Evolutionary conservation across 2,797 vertebrate genomes (phyloP).

Genomic region (Parauchenoglanis punctatus): DNA sequence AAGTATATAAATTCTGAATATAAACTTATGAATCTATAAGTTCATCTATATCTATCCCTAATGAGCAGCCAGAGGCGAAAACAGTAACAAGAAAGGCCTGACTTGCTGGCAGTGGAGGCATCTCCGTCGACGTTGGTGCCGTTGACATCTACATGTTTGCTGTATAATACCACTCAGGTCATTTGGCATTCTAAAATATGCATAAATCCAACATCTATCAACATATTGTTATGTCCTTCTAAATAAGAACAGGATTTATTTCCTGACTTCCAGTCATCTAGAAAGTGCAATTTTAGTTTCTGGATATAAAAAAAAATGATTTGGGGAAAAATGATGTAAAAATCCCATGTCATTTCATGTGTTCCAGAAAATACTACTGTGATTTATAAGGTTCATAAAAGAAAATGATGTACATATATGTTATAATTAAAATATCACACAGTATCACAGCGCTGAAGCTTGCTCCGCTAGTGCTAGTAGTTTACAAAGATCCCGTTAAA

Average conservation of each 20-base stretch:
- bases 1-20: too few relatives aligned
- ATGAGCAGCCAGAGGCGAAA: not conserved
- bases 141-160: too few relatives aligned
- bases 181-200: not conserved
- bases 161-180: not conserved
- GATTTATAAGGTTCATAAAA: not conserved
- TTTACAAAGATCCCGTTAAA: too few relatives aligned
- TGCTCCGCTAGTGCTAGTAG: too few relatives aligned
- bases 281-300: too few relatives aligned
- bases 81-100: too few relatives aligned
- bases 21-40: too few relatives aligned
- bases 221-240: not conserved
- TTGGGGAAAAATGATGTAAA: not conserved
- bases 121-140: too few relatives aligned
- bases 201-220: not conserved
- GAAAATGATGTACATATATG: not conserved
- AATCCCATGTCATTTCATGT: not conserved
- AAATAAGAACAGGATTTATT: not conserved
- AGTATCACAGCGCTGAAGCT: too few relatives aligned
- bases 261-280: not conserved
- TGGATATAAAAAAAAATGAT: not conserved
- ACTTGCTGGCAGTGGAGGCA: too few relatives aligned
- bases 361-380: not conserved
- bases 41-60: too few relatives aligned
- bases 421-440: not conserved